Conservation (phyloP, 2,888 invertebrate genomes). For the Rhimphoctona megacephalus region DNA sequence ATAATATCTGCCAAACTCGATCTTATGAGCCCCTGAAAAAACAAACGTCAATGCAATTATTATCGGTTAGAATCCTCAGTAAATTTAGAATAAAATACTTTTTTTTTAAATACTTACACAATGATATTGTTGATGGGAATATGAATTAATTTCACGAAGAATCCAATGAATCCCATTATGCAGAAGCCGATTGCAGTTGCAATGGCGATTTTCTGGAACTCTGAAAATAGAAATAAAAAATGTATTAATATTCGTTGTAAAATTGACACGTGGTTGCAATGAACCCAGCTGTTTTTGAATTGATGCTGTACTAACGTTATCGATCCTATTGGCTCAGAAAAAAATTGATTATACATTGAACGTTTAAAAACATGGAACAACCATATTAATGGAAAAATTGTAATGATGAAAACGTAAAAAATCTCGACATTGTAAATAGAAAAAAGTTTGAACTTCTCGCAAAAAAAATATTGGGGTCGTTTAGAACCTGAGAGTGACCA, state of each 20-base stretch:
- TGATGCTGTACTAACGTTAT: not conserved
- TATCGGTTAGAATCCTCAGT: not conserved
- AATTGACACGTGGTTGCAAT: too few relatives aligned
- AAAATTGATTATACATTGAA: too few relatives aligned
- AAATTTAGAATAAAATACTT: not conserved
- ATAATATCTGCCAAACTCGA: conserved; percentile 65
- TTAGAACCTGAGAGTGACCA: too few relatives aligned
- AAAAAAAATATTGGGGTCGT: too few relatives aligned
- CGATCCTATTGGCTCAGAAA: too few relatives aligned
- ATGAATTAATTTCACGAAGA: conserved; percentile 99
- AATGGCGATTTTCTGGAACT: conserved; percentile 99
- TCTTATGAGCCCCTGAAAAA: conserved; percentile 81
- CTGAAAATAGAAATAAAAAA: conserved; percentile 86
- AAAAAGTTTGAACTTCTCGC: too few relatives aligned
- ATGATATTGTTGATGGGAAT: conserved; percentile 99
- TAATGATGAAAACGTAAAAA: not conserved
- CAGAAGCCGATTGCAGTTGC: conserved; percentile 99
- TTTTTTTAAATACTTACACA: conserved; percentile 88
- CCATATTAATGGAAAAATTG: not conserved
- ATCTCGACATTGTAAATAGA: not conserved
- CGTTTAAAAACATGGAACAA: too few relatives aligned
- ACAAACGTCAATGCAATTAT: conserved; percentile 11
- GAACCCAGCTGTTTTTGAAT: not conserved
- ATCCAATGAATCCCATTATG: conserved; percentile 99
- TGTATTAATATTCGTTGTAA: not conserved